phyloP scores from a whole-genome alignment of 1,140 invertebrate species.

The Eupeodes corollae region DNA sequence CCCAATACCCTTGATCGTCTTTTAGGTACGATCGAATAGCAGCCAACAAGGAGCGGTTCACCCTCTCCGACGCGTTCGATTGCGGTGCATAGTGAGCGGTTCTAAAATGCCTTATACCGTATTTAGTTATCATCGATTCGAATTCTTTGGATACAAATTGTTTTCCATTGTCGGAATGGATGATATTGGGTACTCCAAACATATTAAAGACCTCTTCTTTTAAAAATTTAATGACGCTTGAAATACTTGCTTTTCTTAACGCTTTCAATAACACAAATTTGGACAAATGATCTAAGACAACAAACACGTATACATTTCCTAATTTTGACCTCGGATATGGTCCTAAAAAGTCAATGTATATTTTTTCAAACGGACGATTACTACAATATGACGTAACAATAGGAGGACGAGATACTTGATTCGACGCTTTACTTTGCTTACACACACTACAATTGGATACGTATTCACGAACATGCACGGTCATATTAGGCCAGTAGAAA shows the following conservation, averaged over 20 bases:
- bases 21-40: not conserved
- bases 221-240: not conserved
- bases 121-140: not conserved
- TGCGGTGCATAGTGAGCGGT: not conserved
- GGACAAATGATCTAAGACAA: conserved; percentile 6
- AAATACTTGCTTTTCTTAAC: not conserved
- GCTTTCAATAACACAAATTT: conserved; percentile 5
- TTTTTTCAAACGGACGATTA: conserved; percentile 1
- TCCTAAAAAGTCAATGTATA: conserved; percentile 7
- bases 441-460: conserved; percentile 1
- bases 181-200: conserved; percentile 5
- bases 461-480: not conserved
- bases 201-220: not conserved
- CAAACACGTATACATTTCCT: conserved; percentile 4
- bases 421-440: not conserved
- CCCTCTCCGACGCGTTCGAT: not conserved
- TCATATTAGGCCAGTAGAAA: conserved; percentile 4
- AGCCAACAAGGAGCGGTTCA: not conserved
- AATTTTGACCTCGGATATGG: conserved; percentile 5
- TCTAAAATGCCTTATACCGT: conserved; percentile 3
- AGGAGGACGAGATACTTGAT: not conserved
- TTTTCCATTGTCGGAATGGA: conserved; percentile 5
- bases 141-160: conserved; percentile 1
- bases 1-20: conserved; percentile 3
- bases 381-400: not conserved